Percentiles rank a stretch among this genome's conserved stretches.
Conservation (phyloP, 1,140 invertebrate genomes). For the Panulirus ornatus region DNA sequence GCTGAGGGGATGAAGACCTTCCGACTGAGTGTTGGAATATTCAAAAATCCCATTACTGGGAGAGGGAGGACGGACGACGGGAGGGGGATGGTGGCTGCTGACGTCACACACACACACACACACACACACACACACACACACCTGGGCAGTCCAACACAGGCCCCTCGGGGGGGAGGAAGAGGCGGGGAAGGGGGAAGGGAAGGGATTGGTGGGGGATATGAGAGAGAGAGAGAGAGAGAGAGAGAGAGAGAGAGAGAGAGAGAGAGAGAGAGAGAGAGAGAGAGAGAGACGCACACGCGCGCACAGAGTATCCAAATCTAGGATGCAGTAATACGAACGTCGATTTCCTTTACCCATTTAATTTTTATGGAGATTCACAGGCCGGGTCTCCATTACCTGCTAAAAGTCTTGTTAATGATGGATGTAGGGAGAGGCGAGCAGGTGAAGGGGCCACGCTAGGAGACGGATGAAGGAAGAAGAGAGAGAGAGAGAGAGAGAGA, state of each 20-base stretch:
- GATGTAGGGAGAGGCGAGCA: slow-evolving; percentile 5
- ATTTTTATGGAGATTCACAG: slow-evolving; percentile 56
- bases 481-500: not conserved
- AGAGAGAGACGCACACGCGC: slow-evolving; percentile 1
- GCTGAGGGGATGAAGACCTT: no score
- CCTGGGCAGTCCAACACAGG: no score
- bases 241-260: not conserved
- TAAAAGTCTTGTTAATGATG: slow-evolving; percentile 63
- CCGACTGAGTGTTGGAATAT: no score
- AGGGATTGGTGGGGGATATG: not conserved
- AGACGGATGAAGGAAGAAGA: not conserved
- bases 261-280: not conserved
- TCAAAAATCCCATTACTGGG: no score
- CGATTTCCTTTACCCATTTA: slow-evolving; percentile 54
- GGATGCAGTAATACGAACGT: slow-evolving; percentile 23
- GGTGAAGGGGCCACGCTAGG: not conserved
- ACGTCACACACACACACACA: no score
- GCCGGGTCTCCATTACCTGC: slow-evolving; percentile 50
- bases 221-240: not conserved
- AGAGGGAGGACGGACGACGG: no score
- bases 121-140: no score
- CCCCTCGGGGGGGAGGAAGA: not conserved
- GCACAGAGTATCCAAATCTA: slow-evolving; percentile 29
- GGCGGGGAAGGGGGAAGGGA: not conserved
- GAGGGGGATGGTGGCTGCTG: no score